These are phyloP conservation scores for Antedon mediterranea DNA, from an alignment of 53 echinoderm and acorn worm species.

Conservation along the genomic window DNA sequence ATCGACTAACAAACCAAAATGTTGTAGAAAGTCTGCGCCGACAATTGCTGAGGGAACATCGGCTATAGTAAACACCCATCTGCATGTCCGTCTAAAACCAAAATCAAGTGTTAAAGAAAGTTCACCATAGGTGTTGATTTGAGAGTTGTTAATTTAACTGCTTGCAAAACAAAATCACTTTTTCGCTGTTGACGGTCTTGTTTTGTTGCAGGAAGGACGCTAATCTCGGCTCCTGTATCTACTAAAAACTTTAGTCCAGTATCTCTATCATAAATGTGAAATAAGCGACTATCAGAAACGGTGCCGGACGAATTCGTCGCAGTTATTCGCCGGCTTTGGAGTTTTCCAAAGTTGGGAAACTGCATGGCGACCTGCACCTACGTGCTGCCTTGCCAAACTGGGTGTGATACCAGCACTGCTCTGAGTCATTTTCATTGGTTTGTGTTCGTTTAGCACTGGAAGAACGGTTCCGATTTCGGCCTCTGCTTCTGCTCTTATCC, in stretches of 20 bases:
- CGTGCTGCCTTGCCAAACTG: slow-evolving; percentile 6
- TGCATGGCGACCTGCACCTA: slow-evolving; percentile 3
- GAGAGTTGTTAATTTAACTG: slow-evolving; percentile 14
- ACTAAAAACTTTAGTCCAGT: neutral
- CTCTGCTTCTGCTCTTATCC: neutral
- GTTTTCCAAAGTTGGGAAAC: no score
- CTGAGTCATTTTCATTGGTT: neutral
- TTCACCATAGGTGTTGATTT: slow-evolving; percentile 24
- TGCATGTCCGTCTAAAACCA: slow-evolving; percentile 17
- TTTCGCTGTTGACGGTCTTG: neutral
- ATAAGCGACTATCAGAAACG: no score
- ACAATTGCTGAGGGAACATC: neutral
- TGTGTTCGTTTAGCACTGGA: no score
- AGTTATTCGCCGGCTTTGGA: no score
- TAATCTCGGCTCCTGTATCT: slow-evolving; percentile 12
- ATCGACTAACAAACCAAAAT: neutral
- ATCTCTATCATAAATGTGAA: no score
- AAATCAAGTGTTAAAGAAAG: slow-evolving; percentile 25
- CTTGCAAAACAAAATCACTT: slow-evolving; percentile 3
- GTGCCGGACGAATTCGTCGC: no score
- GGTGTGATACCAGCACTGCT: slow-evolving; percentile 30
- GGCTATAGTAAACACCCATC: slow-evolving; percentile 26
- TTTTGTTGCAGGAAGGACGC: slow-evolving; percentile 8
- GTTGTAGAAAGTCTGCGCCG: neutral
- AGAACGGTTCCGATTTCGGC: neutral